These are phyloP conservation scores for Struthio camelus DNA, from an alignment of 2,113 vertebrate genomes.

Conservation along the genomic window DNA sequence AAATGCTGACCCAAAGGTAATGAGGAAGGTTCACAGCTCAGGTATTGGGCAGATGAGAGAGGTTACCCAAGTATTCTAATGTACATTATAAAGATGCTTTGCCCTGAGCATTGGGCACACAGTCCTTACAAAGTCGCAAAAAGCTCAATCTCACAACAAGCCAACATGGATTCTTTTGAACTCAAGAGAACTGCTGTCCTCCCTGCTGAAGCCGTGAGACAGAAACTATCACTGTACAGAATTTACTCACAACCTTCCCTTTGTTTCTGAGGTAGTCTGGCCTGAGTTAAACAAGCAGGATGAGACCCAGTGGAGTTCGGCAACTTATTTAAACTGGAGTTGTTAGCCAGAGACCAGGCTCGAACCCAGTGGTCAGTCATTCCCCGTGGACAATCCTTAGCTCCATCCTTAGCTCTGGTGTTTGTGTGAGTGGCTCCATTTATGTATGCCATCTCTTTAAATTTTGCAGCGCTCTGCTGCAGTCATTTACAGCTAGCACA, in stretches of 20 bases:
- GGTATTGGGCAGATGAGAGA: neutral
- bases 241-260: neutral
- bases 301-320: neutral
- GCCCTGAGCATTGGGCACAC: neutral
- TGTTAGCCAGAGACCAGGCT: neutral
- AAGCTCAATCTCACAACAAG: neutral
- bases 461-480: neutral
- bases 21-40: neutral
- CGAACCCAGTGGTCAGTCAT: neutral
- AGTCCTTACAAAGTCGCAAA: neutral
- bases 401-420: neutral
- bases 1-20: neutral
- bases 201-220: neutral
- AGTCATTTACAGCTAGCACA: neutral
- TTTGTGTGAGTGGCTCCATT: neutral
- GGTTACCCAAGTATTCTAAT: neutral
- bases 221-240: neutral
- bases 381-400: neutral
- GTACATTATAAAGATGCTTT: rapidly evolving
- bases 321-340: neutral
- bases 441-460: neutral
- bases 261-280: neutral
- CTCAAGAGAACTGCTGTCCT: neutral
- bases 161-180: neutral
- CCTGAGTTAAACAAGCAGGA: neutral